Conservation (phyloP, 2,888 invertebrate species). For the Mylabris sibirica region DNA sequence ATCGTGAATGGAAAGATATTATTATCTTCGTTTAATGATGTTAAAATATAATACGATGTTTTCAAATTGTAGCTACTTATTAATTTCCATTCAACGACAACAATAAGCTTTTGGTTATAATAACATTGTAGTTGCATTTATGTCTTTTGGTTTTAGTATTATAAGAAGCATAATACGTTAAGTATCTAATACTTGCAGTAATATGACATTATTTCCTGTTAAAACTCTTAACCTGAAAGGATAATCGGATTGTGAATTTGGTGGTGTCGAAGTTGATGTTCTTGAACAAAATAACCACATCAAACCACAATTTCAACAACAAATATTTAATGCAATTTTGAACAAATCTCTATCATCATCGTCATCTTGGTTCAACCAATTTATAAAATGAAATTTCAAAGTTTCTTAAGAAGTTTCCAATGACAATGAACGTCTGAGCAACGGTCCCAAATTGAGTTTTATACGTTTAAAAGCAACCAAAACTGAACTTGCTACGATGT, state of each 20-base stretch:
- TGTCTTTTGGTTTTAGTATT: slow-evolving; percentile 31
- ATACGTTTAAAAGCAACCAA: no score
- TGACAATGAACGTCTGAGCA: no score
- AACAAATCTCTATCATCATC: background rate
- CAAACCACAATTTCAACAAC: background rate
- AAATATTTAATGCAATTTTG: background rate
- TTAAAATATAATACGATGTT: background rate
- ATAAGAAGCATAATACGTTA: slow-evolving; percentile 30
- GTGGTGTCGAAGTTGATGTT: slow-evolving; percentile 23
- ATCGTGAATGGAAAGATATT: background rate
- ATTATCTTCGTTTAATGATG: background rate
- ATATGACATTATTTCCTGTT: slow-evolving; percentile 36
- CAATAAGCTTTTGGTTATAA: slow-evolving; percentile 25
- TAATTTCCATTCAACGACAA: slow-evolving; percentile 20
- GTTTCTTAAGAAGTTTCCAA: no score
- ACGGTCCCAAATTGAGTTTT: no score
- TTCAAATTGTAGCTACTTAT: slow-evolving; percentile 17
- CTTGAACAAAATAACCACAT: background rate
- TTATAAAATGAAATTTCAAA: no score
- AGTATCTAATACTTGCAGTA: slow-evolving; percentile 32
- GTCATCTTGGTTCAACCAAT: background rate
- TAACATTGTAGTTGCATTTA: slow-evolving; percentile 31
- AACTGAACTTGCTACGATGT: no score
- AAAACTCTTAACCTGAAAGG: slow-evolving; percentile 36
- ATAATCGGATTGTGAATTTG: slow-evolving; percentile 35